Evolutionary conservation across 2,113 vertebrate genomes (phyloP).

Genomic region (Mungos mungo): DNA sequence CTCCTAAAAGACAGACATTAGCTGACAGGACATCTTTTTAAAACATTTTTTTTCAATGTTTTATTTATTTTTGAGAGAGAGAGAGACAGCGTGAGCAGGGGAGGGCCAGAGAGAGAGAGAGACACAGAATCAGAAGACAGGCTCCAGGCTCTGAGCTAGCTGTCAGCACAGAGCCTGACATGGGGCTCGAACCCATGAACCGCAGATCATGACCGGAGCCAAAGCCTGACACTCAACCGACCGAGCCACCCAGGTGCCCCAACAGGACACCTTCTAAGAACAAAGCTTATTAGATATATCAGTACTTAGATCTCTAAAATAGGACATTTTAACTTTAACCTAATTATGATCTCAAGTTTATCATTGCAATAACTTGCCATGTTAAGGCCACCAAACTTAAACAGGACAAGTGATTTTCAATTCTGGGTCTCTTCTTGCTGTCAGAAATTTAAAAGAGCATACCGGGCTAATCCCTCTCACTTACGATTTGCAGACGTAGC

Average conservation of each 20-base stretch:
- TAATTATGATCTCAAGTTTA: background rate
- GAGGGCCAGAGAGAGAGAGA: too few species aligned
- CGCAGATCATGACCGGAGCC: too few species aligned
- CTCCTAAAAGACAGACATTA: background rate
- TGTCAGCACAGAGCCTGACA: too few species aligned
- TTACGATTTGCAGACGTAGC: background rate
- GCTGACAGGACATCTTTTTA: background rate
- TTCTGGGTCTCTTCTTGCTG: background rate
- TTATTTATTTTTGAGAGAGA: too few species aligned
- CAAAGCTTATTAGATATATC: slow-evolving; percentile 21
- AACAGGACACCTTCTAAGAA: background rate
- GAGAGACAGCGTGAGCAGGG: too few species aligned
- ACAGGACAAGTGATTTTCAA: slow-evolving; percentile 1
- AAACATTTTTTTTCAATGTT: too few species aligned
- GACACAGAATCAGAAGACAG: too few species aligned
- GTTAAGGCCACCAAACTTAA: slow-evolving; percentile 28
- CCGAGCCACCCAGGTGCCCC: too few species aligned
- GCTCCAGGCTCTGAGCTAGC: too few species aligned
- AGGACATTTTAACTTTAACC: background rate
- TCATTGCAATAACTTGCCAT: background rate
- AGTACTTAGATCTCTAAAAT: slow-evolving; percentile 19
- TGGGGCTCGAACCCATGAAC: too few species aligned
- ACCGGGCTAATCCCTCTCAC: background rate
- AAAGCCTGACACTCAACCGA: too few species aligned
- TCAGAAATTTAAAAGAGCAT: background rate